These are phyloP conservation scores for Psilopsiagon aurifrons DNA, from an alignment of 2,113 vertebrate genomes.

Conservation along the genomic window DNA sequence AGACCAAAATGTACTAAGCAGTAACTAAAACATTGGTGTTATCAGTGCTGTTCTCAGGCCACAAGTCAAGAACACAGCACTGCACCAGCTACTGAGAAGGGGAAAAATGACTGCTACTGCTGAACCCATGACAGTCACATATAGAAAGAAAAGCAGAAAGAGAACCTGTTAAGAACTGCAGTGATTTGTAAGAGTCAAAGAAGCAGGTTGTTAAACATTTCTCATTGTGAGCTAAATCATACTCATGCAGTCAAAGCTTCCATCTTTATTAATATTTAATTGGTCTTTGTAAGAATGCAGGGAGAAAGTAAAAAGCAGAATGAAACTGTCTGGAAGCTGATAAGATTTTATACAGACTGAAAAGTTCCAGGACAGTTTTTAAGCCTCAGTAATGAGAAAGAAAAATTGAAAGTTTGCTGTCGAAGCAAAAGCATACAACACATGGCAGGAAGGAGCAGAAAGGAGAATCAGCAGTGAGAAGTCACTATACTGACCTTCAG, in stretches of 20 bases:
- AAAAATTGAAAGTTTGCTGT: not conserved
- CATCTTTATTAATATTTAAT: not conserved
- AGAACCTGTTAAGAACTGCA: slow-evolving; percentile 11
- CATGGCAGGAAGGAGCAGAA: not conserved
- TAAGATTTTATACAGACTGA: not conserved
- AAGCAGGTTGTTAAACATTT: slow-evolving; percentile 31
- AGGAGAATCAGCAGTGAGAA: not conserved
- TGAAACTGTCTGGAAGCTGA: not conserved
- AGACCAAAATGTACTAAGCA: too few species aligned
- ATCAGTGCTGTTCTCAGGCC: too few species aligned
- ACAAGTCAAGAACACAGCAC: too few species aligned
- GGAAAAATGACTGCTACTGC: too few species aligned
- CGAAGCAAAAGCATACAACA: not conserved
- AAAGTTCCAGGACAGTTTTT: not conserved
- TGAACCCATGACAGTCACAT: not conserved
- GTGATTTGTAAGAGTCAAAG: not conserved
- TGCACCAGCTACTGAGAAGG: too few species aligned
- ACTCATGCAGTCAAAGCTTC: not conserved
- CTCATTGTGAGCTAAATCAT: not conserved
- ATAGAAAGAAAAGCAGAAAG: not conserved
- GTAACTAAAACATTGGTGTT: too few species aligned
- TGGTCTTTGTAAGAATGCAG: not conserved
- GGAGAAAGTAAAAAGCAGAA: not conserved
- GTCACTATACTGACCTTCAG: not conserved
- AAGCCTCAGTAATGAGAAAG: not conserved